A percentile compares a stretch with the other conserved stretches of the same genome.
Conservation (phyloP, 2,113 vertebrate species). For the Gopherus evgoodei region DNA sequence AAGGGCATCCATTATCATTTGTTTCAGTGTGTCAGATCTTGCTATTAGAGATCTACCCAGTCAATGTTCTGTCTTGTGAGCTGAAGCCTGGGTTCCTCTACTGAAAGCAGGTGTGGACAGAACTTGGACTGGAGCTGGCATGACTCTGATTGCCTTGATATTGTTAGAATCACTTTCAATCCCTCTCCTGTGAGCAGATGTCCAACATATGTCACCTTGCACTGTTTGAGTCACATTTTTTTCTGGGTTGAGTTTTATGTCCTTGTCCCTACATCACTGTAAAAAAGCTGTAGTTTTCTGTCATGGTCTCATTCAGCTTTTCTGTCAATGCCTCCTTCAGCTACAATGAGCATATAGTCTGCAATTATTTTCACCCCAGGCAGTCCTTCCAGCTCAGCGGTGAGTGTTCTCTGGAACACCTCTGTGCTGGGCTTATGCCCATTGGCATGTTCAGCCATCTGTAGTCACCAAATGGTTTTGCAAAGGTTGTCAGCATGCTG, state of each 20-base stretch:
- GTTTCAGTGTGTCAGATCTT: not conserved
- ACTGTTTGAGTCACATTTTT: not conserved
- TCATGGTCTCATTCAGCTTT: not conserved
- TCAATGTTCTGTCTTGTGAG: not conserved
- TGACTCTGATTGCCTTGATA: not conserved
- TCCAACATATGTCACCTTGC: too few relatives aligned
- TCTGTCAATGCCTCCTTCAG: not conserved
- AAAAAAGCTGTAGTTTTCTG: not conserved
- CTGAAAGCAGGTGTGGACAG: not conserved
- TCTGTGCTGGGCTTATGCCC: not conserved
- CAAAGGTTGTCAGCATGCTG: not conserved
- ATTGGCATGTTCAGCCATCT: not conserved
- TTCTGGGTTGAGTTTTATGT: too few relatives aligned
- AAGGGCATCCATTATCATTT: not conserved
- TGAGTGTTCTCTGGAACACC: not conserved
- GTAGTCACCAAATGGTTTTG: not conserved
- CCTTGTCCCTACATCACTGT: not conserved
- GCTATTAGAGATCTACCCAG: not conserved
- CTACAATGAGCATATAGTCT: not conserved
- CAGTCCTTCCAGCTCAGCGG: not conserved
- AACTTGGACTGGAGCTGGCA: not conserved
- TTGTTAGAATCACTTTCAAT: not conserved
- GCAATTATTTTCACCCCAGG: not conserved
- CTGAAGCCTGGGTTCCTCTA: not conserved
- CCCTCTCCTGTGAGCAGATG: not conserved